Evolutionary conservation across 2,888 invertebrate species (phyloP).

Genomic region (Iphiclides podalirius): DNA sequence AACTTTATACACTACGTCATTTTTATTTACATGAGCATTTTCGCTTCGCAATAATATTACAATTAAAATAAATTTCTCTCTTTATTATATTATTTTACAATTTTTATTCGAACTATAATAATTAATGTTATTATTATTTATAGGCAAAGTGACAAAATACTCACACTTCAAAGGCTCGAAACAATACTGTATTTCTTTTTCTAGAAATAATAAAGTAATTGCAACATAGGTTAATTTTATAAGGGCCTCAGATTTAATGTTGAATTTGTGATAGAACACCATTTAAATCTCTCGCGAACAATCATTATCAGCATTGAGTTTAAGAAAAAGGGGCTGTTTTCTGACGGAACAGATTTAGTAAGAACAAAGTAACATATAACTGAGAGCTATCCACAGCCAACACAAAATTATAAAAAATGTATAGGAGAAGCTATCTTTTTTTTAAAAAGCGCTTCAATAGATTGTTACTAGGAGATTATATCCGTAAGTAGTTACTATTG

Average conservation of each 20-base stretch:
- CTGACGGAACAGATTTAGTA: background rate
- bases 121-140: slow-evolving; percentile 34
- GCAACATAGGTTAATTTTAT: background rate
- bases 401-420: slow-evolving; percentile 10
- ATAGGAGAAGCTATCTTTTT: background rate
- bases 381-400: slow-evolving; percentile 25
- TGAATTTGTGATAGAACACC: background rate
- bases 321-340: background rate
- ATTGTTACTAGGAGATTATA: slow-evolving; percentile 23
- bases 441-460: slow-evolving; percentile 8
- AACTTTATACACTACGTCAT: slow-evolving; percentile 75
- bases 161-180: slow-evolving; percentile 43
- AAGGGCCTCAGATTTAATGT: background rate
- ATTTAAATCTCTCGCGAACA: background rate
- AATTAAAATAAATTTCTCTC: slow-evolving; percentile 76
- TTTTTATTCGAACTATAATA: slow-evolving; percentile 53
- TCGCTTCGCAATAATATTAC: slow-evolving; percentile 74
- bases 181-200: slow-evolving; percentile 34
- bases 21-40: slow-evolving; percentile 77
- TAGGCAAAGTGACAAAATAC: slow-evolving; percentile 72
- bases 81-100: slow-evolving; percentile 72
- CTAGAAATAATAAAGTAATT: slow-evolving; percentile 20
- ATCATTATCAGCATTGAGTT: background rate
- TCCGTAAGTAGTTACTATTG: slow-evolving; percentile 9
- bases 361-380: slow-evolving; percentile 2